A percentile compares a stretch with the other conserved stretches of the same genome.
These are phyloP conservation scores for Hylaeus volcanicus DNA, from an alignment of 1,140 invertebrate species.

Conservation along the genomic window DNA sequence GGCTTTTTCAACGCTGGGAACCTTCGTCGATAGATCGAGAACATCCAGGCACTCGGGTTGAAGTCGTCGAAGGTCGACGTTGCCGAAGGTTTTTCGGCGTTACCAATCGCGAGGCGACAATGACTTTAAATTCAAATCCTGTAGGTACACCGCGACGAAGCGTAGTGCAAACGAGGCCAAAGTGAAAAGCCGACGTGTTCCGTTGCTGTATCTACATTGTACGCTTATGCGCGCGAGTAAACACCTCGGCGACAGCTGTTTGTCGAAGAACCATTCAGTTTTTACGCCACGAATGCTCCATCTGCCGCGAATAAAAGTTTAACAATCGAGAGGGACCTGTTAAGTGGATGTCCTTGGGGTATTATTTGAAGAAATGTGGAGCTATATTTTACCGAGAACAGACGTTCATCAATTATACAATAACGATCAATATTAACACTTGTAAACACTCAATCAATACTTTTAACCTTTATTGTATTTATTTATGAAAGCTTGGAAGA, in stretches of 20 bases:
- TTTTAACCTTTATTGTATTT: no score
- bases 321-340: no score
- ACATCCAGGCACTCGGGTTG: neutral
- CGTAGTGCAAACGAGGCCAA: conserved; percentile 48
- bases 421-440: no score
- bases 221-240: neutral
- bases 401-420: no score
- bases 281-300: neutral
- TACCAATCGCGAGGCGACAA: conserved; percentile 36
- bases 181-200: conserved; percentile 44
- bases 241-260: neutral
- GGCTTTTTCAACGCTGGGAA: neutral
- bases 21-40: neutral
- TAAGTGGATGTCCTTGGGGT: no score
- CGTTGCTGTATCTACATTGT: conserved; percentile 35
- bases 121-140: conserved; percentile 53
- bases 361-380: no score
- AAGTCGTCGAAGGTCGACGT: conserved; percentile 28
- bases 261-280: neutral
- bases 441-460: no score
- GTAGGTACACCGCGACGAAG: conserved; percentile 30
- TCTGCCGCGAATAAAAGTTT: neutral
- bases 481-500: no score
- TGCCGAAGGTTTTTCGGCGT: conserved; percentile 34
- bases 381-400: no score